Conservation (phyloP, 2,797 vertebrate genomes). For the Epinephelus malabaricus region DNA sequence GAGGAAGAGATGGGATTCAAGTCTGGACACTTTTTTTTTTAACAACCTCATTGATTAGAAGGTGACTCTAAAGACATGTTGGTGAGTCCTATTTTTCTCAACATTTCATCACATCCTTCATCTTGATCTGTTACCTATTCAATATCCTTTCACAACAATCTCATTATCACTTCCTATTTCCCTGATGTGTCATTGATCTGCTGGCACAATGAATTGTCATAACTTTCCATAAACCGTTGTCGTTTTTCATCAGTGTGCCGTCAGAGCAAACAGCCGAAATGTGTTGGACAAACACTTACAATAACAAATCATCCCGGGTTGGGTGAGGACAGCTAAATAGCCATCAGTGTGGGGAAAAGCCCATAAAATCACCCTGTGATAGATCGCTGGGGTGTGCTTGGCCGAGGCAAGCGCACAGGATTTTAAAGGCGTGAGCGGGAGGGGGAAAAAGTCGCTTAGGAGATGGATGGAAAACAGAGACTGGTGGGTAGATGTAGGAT, state of each 20-base stretch:
- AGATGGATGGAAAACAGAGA: constrained; percentile 73
- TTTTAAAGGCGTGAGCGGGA: constrained; percentile 53
- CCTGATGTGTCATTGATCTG: constrained; percentile 64
- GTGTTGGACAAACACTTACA: constrained; percentile 74
- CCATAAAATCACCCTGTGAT: constrained; percentile 76
- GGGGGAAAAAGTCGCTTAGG: constrained; percentile 44
- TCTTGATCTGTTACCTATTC: constrained; percentile 43
- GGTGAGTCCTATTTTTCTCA: constrained; percentile 26
- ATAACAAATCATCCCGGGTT: constrained; percentile 68
- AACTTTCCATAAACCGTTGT: constrained; percentile 59
- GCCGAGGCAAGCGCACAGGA: constrained; percentile 36
- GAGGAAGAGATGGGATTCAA: constrained; percentile 23
- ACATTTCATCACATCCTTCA: constrained; percentile 38
- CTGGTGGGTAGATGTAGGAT: constrained; percentile 58
- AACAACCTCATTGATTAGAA: constrained; percentile 6
- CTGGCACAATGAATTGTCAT: constrained; percentile 58
- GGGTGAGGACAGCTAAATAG: constrained; percentile 73
- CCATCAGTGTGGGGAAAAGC: constrained; percentile 59
- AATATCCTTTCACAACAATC: constrained; percentile 41
- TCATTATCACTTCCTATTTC: constrained; percentile 62
- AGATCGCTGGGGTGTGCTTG: constrained; percentile 71
- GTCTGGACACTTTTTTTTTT: constrained; percentile 13
- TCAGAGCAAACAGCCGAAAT: constrained; percentile 55
- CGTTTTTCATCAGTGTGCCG: constrained; percentile 59
- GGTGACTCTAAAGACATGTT: constrained; percentile 17